Evolutionary conservation across 2,888 invertebrate genomes (phyloP), one percentile per base, ranked within the genome.

Genomic region (Dioctria linearis): DNA sequence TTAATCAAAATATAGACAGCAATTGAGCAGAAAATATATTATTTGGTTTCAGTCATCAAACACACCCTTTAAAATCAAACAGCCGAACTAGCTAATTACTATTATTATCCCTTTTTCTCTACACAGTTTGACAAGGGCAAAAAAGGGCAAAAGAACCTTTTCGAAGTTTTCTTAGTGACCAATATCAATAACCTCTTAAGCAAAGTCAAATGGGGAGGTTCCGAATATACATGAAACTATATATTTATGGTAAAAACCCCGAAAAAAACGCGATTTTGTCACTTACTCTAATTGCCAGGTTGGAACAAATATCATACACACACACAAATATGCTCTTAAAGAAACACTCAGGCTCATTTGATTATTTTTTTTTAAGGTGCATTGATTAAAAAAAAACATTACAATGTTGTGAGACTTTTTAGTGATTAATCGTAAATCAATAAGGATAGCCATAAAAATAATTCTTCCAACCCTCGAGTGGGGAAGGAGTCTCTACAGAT

Each of bases 401-500:
- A 43, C 67, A 43, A 25, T 42, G 67, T n/a, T 25, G 8, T n/a
- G 25, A 4, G 43, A 0, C 13, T n/a, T 25, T 46, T 46, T 9
- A 43, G n/a, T 67, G n/a, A 67, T 67, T 67, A 67, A 67, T 67
- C 67, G 67, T 67, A 46, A 67, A 67, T 67, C 67, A 46, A 67
- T 67, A 67, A 2, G 46, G 11, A 25, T 46, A 46, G 43, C 67
- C 67, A 67, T 67, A 43, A 67, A 67, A 67, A 67, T 42, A 8
- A 11, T 43, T 39, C 11, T 63, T 65, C 5, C 0, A 40, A 39
- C 4, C 11, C 9, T 39, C 37, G 40, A 40, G 65, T 40, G n/a
- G 42, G 39, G 11, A 5, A 40, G 11, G 59, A 59, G 40, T 6
- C 46, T 46, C 67, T 67, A 43, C 25, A 25, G 25, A 25, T 25